Percentiles rank a stretch among this genome's conserved stretches.
These are phyloP conservation scores for Urocitellus parryii DNA, from an alignment of 2,113 vertebrate genomes.

Conservation along the genomic window DNA sequence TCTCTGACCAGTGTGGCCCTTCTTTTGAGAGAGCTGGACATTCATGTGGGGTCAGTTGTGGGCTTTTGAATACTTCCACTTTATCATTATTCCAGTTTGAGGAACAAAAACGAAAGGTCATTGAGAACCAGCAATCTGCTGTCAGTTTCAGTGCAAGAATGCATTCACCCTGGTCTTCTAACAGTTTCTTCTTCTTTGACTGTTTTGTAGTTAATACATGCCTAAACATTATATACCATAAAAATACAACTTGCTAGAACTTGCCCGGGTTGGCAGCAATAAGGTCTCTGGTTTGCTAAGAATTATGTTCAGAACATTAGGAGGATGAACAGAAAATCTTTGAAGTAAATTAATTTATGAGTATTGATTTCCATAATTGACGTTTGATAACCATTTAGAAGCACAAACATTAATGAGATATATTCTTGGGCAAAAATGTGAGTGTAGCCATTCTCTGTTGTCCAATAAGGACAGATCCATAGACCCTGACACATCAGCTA, in stretches of 20 bases:
- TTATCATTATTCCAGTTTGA: not conserved
- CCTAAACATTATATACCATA: not conserved
- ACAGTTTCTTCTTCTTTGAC: not conserved
- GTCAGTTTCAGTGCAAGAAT: not conserved
- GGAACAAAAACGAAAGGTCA: not conserved
- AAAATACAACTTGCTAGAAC: not conserved
- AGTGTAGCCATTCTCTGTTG: conserved; percentile 49
- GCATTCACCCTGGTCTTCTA: not conserved
- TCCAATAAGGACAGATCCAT: conserved; percentile 58
- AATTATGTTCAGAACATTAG: conserved; percentile 51
- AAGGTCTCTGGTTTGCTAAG: not conserved
- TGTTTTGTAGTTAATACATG: not conserved
- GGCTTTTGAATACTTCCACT: not conserved
- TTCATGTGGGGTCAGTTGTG: not conserved
- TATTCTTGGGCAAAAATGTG: conserved; percentile 50
- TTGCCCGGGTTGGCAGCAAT: not conserved
- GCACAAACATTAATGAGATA: conserved; percentile 48
- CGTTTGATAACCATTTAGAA: conserved; percentile 54
- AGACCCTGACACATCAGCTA: conserved; percentile 53
- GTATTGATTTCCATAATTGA: conserved; percentile 31
- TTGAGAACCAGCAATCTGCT: not conserved
- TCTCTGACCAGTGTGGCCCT: not conserved
- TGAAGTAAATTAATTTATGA: conserved; percentile 59
- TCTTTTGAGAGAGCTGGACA: not conserved
- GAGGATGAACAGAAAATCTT: not conserved